Evolutionary conservation across 2,888 invertebrate genomes (phyloP), one percentile per base, ranked within the genome.

Genomic region (Seira musarum): DNA sequence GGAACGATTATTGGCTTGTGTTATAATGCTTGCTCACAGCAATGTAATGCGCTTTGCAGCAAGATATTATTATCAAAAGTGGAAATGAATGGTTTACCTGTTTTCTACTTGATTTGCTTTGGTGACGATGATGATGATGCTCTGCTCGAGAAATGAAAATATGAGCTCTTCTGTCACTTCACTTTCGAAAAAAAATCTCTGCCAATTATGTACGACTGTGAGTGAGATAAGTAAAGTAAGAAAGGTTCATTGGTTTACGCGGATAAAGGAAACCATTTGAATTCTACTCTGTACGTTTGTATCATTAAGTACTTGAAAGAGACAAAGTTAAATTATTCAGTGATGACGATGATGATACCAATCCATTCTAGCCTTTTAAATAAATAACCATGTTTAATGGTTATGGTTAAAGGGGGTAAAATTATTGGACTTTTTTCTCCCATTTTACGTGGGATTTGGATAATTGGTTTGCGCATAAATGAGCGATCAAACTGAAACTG

Each of bases 331-430:
- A 40, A 40, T 8, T 40, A 40, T 40, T 40, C n/a, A n/a, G n/a
- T n/a, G n/a, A n/a, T n/a, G n/a, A n/a, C n/a, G n/a, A n/a, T n/a
- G n/a, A n/a, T n/a, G n/a, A n/a, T n/a, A n/a, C 40, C 40, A 40
- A 40, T 6, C 13, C 40, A 40, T 40, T 6, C 6, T 40, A 40
- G 13, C 13, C 40, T 6, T 40, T 40, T 40, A 40, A 40, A 40
- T 40, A 40, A 40, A 40, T 40, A 40, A 40, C 40, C 40, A 40
- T 40, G 40, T 13, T 40, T 40, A 66, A 66, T 40, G 15, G 13
- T 53, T 40, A 60, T 66, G 49, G 69, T 76, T 76, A 70, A 69
- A 65, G 65, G 53, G 61, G 70, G 69, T 76, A 69, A 69, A 76
- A 76, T 69, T 64, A 61, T 35, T 63, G 61, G 19, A 46, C 40